Base-by-base conservation (phyloP, 2,888 invertebrate species). In the Periphyllus acericola region DNA sequence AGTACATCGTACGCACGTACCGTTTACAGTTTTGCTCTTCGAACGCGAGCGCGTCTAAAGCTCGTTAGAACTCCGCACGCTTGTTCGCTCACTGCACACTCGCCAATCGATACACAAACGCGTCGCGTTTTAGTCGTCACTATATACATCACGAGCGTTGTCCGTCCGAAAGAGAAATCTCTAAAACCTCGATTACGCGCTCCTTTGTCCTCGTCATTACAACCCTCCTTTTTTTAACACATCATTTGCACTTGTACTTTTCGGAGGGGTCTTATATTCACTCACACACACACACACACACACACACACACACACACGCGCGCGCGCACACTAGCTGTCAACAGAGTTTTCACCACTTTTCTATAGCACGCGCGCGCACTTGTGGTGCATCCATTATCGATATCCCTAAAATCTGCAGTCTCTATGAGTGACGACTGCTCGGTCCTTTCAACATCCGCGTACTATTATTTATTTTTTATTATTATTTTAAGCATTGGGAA, bases 221-320 rank as follows among this genome's bases (percentile, higher is more conserved):
- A 55, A 83, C 84, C 76, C 76, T 78, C 76, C 46, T 84, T 78
- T 84, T 84, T 84, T 78, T 84, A 84, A 84, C 84, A 78, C 84
- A 84, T 84, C 76, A 78, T 84, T 84, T 78, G 84, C 84, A 84
- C 84, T 84, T 84, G 46, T 25, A 34, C 46, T 66, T 66, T 46
- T 21, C 68, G 36, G 68, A 78, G 84, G 68, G 76, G 66, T 68
- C 84, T 84, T 68, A 11, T 68, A 34, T 78, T 78, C 76, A 34
- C 84, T 68, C 34, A 36, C 25, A 19, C 19, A 60, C 60, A 21
- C 83, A 11, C 60, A 21, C 74, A 36, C 46, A 25, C n/a, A 34
- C 84, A 78, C 68, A 36, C 21, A 17, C 0, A 19, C 55, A 19
- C 83, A 19, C 55, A 21, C 74, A 36, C 46, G 25, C n/a, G 9